Conservation (phyloP, 2,888 invertebrate genomes). For the Pollenia amentaria region DNA sequence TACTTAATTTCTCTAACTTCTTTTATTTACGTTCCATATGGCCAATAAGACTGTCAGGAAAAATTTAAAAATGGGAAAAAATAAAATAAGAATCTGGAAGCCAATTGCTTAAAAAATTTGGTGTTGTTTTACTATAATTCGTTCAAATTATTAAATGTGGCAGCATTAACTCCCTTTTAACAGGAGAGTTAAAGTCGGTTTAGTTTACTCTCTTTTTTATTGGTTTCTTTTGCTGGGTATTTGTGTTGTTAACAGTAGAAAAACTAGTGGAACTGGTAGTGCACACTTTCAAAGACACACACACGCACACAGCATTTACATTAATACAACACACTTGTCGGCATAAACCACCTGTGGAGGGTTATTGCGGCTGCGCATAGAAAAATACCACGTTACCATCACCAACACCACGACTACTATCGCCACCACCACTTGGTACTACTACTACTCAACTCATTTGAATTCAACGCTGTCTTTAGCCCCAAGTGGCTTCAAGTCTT, state of each 20-base stretch:
- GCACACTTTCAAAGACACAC: background rate
- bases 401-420: background rate
- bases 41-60: no score
- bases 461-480: conserved; percentile 50
- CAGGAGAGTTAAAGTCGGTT: conserved; percentile 39
- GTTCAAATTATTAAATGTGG: background rate
- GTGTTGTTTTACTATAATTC: background rate
- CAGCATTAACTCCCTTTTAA: background rate
- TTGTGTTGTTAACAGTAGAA: conserved; percentile 48
- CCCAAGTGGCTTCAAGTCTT: conserved; percentile 73
- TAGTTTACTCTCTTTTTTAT: conserved; percentile 19
- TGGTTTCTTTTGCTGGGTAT: conserved; percentile 4
- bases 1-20: no score
- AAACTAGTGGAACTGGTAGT: conserved; percentile 70
- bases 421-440: background rate
- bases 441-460: conserved; percentile 24
- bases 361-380: conserved; percentile 73
- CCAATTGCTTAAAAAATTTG: no score
- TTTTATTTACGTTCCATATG: no score
- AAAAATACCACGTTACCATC: conserved; percentile 33
- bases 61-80: no score
- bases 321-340: conserved; percentile 65
- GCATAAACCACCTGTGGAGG: conserved; percentile 72
- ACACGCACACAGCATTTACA: background rate
- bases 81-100: no score